phyloP scores from a whole-genome alignment of 2,113 vertebrate species.

The Cyphomyrus plagiostoma region DNA sequence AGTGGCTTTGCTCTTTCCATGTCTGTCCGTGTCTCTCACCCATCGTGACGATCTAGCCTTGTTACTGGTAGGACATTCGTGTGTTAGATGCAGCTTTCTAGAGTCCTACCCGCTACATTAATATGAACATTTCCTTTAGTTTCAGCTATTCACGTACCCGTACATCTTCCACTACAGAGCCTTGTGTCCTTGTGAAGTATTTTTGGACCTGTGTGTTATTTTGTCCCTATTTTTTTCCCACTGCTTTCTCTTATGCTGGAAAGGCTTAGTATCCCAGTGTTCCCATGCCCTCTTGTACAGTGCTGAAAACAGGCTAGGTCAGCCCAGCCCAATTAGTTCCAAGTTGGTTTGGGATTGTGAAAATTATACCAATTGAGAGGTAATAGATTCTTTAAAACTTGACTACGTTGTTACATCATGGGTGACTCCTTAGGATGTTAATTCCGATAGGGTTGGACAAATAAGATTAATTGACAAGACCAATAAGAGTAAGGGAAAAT shows the following conservation, averaged over 20 bases:
- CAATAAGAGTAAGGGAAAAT: background rate
- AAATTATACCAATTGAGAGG: background rate
- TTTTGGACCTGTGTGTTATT: background rate
- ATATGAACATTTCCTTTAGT: background rate
- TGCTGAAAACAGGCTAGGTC: background rate
- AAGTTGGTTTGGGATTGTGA: background rate
- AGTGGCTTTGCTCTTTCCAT: background rate
- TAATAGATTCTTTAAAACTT: background rate
- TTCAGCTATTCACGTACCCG: background rate
- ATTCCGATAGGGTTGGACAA: background rate
- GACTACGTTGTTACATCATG: background rate
- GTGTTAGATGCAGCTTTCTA: background rate
- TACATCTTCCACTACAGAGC: background rate
- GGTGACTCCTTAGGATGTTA: background rate
- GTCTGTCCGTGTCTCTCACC: background rate
- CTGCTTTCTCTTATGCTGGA: background rate
- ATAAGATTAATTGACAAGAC: background rate
- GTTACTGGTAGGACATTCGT: background rate
- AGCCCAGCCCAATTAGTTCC: background rate
- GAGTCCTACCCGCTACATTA: background rate
- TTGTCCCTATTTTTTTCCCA: background rate
- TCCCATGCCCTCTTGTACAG: background rate
- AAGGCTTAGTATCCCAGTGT: background rate
- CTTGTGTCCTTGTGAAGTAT: background rate
- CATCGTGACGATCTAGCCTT: background rate